A percentile compares a stretch with the other conserved stretches of the same genome.
Conservation (phyloP, 2,113 vertebrate species). For the Craseonycteris thonglongyai region DNA sequence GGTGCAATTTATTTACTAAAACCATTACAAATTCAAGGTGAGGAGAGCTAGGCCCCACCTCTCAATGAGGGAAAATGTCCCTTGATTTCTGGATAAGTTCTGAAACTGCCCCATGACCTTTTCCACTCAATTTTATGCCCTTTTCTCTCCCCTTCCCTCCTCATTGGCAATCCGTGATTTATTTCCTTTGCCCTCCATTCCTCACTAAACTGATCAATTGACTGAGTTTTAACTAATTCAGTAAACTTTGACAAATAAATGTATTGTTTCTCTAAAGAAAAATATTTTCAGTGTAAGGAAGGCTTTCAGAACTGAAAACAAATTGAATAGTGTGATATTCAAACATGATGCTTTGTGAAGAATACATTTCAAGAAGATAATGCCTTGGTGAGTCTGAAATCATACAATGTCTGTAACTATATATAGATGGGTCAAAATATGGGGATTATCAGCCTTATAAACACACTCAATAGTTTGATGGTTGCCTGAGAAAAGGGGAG, state of each 20-base stretch:
- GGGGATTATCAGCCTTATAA: no score
- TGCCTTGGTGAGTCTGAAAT: neutral
- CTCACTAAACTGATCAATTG: neutral
- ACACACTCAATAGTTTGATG: no score
- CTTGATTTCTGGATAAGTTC: neutral
- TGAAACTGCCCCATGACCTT: neutral
- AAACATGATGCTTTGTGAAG: neutral
- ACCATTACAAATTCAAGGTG: neutral
- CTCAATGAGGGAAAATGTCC: neutral
- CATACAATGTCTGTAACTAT: neutral
- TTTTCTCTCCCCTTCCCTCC: neutral
- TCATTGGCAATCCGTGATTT: neutral
- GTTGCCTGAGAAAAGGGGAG: no score
- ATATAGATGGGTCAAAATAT: neutral
- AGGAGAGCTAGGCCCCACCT: neutral
- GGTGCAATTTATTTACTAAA: neutral
- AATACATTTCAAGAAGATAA: neutral
- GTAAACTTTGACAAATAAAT: neutral
- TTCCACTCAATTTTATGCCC: neutral
- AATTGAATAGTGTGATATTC: neutral
- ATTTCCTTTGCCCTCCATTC: neutral
- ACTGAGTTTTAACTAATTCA: neutral
- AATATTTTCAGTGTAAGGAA: neutral
- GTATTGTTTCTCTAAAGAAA: neutral
- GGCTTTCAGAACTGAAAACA: neutral